These are phyloP conservation scores for Megaceryle torquata DNA, from an alignment of 2,113 vertebrate genomes.

Conservation along the genomic window DNA sequence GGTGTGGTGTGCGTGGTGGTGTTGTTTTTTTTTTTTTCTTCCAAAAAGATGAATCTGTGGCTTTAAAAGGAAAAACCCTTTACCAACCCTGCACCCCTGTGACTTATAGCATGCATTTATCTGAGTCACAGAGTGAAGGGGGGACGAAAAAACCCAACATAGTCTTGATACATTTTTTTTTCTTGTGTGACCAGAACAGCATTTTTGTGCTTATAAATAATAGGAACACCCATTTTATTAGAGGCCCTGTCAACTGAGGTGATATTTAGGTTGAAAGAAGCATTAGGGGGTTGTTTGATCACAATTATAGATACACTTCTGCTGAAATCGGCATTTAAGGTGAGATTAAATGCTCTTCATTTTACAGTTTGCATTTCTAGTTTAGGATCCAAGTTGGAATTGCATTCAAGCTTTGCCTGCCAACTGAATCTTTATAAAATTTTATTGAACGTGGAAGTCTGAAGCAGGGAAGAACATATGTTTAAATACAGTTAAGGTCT, in stretches of 20 bases:
- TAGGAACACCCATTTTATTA: neutral
- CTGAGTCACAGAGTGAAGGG: neutral
- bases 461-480: neutral
- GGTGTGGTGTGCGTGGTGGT: too few relatives aligned
- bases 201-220: slow-evolving; percentile 1
- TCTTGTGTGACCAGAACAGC: neutral
- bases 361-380: slow-evolving; percentile 28
- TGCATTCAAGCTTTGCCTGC: neutral
- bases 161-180: neutral
- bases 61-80: slow-evolving; percentile 8
- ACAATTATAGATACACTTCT: neutral
- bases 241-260: neutral
- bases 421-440: neutral
- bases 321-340: neutral
- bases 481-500: slow-evolving; percentile 9
- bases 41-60: neutral
- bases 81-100: neutral
- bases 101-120: slow-evolving; percentile 7
- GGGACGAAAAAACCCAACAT: neutral
- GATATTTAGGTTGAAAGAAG: neutral
- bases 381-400: neutral
- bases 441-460: neutral
- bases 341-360: neutral
- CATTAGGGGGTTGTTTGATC: neutral
- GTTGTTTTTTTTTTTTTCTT: neutral